Conservation (phyloP, 2,888 invertebrate species). For the Coelinius sp. region DNA sequence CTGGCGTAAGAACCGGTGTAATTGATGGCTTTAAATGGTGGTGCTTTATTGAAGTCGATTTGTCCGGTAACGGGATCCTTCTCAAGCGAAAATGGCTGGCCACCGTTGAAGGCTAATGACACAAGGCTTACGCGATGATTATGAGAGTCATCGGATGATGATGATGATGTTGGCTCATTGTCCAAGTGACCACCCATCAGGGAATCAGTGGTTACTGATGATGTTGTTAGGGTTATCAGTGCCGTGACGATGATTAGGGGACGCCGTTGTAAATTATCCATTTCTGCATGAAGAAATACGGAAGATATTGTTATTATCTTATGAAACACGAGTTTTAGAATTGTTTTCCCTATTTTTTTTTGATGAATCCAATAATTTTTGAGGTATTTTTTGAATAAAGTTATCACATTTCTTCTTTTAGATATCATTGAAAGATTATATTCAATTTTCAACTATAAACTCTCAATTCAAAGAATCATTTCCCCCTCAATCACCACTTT, state of each 20-base stretch:
- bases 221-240: not conserved
- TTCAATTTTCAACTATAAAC: too few relatives aligned
- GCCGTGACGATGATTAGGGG: not conserved
- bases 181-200: slow-evolving; percentile 64
- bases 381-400: too few relatives aligned
- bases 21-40: slow-evolving; percentile 62
- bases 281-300: not conserved
- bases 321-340: too few relatives aligned
- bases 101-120: slow-evolving; percentile 75
- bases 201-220: slow-evolving; percentile 45
- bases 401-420: too few relatives aligned
- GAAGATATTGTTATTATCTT: too few relatives aligned
- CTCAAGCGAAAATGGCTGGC: slow-evolving; percentile 80
- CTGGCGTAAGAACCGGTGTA: slow-evolving; percentile 55
- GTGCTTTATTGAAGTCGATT: slow-evolving; percentile 74
- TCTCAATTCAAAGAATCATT: not conserved
- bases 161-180: slow-evolving; percentile 47
- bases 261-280: not conserved
- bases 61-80: slow-evolving; percentile 80
- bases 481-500: slow-evolving; percentile 21
- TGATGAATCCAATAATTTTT: too few relatives aligned
- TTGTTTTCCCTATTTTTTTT: too few relatives aligned
- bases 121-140: slow-evolving; percentile 45
- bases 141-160: not conserved
- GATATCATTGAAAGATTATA: too few relatives aligned